Evolutionary conservation across 2,113 vertebrate species (phyloP), one percentile per base, ranked within the genome.

Genomic region (Lipophrys pholis): DNA sequence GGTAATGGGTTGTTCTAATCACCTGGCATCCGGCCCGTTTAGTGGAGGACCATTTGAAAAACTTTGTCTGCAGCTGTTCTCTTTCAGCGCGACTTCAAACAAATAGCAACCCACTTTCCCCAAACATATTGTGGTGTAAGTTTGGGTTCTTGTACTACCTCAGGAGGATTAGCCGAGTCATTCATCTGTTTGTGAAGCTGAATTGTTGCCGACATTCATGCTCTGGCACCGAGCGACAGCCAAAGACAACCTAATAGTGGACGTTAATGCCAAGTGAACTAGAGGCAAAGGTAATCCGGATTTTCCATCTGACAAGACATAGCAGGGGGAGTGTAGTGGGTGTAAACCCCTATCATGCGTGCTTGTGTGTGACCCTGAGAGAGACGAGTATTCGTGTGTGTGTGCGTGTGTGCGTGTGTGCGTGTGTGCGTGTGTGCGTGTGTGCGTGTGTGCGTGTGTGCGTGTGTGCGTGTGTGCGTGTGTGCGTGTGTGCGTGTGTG

Each of bases 301-400:
- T 91, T 91, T 93, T 90, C 87, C 90, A 85, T 89, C 80, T 89
- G 90, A 89, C 77, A 84, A 86, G 75, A 83, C 83, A 77, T 78
- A 68, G 53, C 8, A n/a, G 46, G 62, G 70, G 45, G 54, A 30
- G 75, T 59, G 61, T 16, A 43, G 65, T 36, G 74, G 72, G 76
- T 73, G 53, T 63, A 64, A 71, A 72, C 64, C 66, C 70, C 43
- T 54, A 72, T 73, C 76, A 60, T 79, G 67, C 45, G 14, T 82
- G 58, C 51, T 60, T 78, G 60, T 82, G 62, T 60, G 51, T 69
- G 62, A 73, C 69, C 63, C 56, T 71, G 71, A 61, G 58, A 74
- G 54, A 76, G 63, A 59, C 15, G n/a, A 73, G 57, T 62, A 48
- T 65, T n/a, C n/a, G n/a, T n/a, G n/a, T n/a, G n/a, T n/a, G n/a